These are phyloP conservation scores for Phorcus lineatus DNA, from an alignment of 2,888 invertebrate genomes.

Conservation along the genomic window DNA sequence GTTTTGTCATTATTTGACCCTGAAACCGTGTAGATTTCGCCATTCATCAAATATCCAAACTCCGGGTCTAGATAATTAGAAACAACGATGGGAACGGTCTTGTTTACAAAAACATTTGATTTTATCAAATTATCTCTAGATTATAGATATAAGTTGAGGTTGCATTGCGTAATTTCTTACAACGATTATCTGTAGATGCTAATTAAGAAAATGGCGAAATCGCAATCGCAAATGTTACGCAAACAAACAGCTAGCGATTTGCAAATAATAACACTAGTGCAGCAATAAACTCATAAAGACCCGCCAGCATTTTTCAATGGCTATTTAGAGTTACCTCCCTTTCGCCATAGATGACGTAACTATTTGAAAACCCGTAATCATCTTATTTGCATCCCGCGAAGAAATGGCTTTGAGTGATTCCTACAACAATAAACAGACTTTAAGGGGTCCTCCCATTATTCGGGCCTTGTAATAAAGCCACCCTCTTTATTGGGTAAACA, in stretches of 20 bases:
- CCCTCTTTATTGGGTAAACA: neutral
- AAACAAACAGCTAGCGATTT: neutral
- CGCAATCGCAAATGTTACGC: neutral
- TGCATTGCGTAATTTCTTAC: no score
- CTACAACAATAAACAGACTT: neutral
- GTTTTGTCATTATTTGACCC: no score
- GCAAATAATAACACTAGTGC: neutral
- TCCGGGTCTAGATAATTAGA: no score
- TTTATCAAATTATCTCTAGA: no score
- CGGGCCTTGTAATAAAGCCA: neutral
- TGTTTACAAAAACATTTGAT: no score
- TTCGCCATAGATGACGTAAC: neutral
- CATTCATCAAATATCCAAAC: no score
- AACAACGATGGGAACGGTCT: no score
- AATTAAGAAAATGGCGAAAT: neutral
- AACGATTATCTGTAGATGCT: no score
- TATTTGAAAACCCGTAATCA: neutral
- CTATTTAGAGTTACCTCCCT: slow-evolving; percentile 8
- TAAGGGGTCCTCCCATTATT: neutral
- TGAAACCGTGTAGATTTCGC: no score
- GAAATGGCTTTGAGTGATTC: neutral
- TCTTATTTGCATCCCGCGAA: neutral
- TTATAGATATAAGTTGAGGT: no score
- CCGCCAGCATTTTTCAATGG: neutral
- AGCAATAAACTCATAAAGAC: neutral